phyloP scores from a whole-genome alignment of 92 coral and sea anemone genomes.

The Galaxea fascicularis region DNA sequence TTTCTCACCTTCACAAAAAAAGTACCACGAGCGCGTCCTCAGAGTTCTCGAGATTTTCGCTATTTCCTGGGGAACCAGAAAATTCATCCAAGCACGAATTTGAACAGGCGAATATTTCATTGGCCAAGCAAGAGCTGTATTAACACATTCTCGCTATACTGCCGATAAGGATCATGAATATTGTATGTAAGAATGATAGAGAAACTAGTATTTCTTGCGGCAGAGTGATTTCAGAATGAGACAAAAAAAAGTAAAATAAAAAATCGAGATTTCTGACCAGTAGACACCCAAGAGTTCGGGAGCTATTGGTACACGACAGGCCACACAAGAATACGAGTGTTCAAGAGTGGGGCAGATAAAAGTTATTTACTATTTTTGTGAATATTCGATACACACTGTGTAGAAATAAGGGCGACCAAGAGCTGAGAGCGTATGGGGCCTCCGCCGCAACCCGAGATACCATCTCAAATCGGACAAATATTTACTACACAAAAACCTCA shows the following conservation, averaged over 20 bases:
- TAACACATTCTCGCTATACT: slow-evolving; percentile 47
- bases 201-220: slow-evolving; percentile 65
- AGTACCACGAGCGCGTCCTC: not conserved
- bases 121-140: slow-evolving; percentile 49
- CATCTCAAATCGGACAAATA: slow-evolving; percentile 39
- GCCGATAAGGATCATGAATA: slow-evolving; percentile 71
- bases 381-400: slow-evolving; percentile 40
- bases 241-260: slow-evolving; percentile 4
- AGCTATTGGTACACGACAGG: slow-evolving; percentile 34
- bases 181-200: slow-evolving; percentile 65
- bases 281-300: slow-evolving; percentile 14
- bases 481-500: slow-evolving; percentile 47
- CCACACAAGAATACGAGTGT: slow-evolving; percentile 38
- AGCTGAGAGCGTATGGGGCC: slow-evolving; percentile 17
- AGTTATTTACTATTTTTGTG: slow-evolving; percentile 18
- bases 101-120: slow-evolving; percentile 47
- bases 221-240: slow-evolving; percentile 38
- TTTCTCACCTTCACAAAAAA: slow-evolving; percentile 23
- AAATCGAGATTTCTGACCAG: slow-evolving; percentile 16
- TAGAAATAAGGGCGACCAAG: not conserved
- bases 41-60: slow-evolving; percentile 7
- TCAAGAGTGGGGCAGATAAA: slow-evolving; percentile 10
- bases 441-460: slow-evolving; percentile 22
- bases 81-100: slow-evolving; percentile 41
- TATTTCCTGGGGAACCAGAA: slow-evolving; percentile 52